Base-by-base conservation (phyloP, 2,113 vertebrate genomes). In the Andinoacara biseriatus region DNA sequence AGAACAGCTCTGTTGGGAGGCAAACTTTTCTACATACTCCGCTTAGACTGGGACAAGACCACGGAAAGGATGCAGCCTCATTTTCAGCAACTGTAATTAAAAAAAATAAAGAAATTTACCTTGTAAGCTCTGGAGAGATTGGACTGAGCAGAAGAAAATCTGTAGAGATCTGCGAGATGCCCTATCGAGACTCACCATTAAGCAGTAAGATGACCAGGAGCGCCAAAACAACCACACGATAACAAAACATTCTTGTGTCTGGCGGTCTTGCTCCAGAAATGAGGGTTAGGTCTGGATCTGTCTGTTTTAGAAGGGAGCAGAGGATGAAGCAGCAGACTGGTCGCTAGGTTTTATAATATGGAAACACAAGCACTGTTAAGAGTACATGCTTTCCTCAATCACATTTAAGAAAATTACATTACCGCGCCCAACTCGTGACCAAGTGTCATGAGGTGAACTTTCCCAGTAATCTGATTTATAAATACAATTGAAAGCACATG, bases 1-100 rank as follows among this genome's bases (percentile, higher is more conserved):
- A 96, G 90, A 95, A 95, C 11, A 95, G 56, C 58, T 96, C 95
- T 31, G 93, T 90, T 54, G 94, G 92, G 18, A 95, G 94, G 81
- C 95, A 96, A 67, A 93, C 93, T 46, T 94, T 94, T 74, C 92
- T 90, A 54, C 95, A 96, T 75, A 94, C 91, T 75, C 95, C 95
- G 40, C 81, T 95, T 29, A 96, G 87, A 78, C 58, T 93, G 67
- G 94, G 89, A 49, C 95, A 96, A 18, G 93, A 91, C 93, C 93
- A 96, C 0, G 95, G 94, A 43, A 95, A 95, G 5, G 93, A 93
- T 4, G 90, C 90, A 4, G 94, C 94, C 76, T 94, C 94, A 80
- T 90, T 95, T 80, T 87, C 87, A 67, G 89, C 91, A 58, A 84
- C 95, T 95, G 81, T 20, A 87, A 92, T 24, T 38, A 29, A 26